Evolutionary conservation across 1,140 invertebrate species (phyloP).

Genomic region (Drosophila murphyi): DNA sequence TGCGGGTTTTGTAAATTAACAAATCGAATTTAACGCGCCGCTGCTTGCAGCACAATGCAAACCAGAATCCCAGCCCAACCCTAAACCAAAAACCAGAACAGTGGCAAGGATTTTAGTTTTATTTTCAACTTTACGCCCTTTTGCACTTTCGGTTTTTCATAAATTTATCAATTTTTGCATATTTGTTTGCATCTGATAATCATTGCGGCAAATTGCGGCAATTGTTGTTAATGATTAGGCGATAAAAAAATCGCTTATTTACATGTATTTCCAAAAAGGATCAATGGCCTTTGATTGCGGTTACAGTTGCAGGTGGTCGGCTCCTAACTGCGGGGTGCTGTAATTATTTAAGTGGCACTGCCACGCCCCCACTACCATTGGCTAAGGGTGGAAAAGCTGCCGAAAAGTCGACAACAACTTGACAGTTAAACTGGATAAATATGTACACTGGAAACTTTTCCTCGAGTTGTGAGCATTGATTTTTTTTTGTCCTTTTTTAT

Average conservation of each 20-base stretch:
- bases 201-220: conserved; percentile 73
- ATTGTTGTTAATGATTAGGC: conserved; percentile 82
- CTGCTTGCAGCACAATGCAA: conserved; percentile 31
- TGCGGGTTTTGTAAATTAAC: conserved; percentile 81
- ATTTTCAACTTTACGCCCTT: conserved; percentile 47
- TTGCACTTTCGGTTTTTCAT: conserved; percentile 50
- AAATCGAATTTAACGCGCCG: conserved; percentile 81
- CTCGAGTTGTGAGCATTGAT: conserved; percentile 43
- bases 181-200: conserved; percentile 66
- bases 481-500: conserved; percentile 33
- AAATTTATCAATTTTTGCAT: conserved; percentile 71
- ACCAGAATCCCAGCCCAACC: not conserved
- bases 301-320: conserved; percentile 28
- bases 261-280: conserved; percentile 34
- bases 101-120: conserved; percentile 44
- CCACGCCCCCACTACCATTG: conserved; percentile 14
- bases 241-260: conserved; percentile 36
- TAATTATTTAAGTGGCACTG: conserved; percentile 49
- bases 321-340: not conserved
- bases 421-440: not conserved
- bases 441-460: conserved; percentile 25
- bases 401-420: too few relatives aligned
- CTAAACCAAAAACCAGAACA: not conserved
- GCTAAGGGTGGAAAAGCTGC: not conserved
- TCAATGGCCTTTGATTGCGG: conserved; percentile 80